Percentiles rank a stretch among this genome's conserved stretches.
phyloP scores from a whole-genome alignment of 2,113 vertebrate genomes.

The Paedocypris sp. region DNA sequence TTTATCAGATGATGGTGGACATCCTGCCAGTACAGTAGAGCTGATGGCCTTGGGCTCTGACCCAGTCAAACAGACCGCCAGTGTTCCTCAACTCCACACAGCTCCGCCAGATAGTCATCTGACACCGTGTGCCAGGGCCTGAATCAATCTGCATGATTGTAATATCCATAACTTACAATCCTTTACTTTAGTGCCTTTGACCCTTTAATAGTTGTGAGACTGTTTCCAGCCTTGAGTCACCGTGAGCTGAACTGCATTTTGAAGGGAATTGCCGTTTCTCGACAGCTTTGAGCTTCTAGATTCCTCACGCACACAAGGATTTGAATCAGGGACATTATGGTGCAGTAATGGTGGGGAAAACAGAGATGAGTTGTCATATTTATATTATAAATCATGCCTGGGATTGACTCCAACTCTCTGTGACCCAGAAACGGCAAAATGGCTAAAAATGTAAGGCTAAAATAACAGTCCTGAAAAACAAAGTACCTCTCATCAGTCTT shows the following conservation, averaged over 20 bases:
- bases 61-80: not conserved
- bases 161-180: conserved; percentile 24
- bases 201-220: not conserved
- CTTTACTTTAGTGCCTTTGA: conserved; percentile 38
- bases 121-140: conserved; percentile 17
- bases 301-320: conserved; percentile 29
- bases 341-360: conserved; percentile 7
- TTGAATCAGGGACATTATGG: conserved; percentile 19
- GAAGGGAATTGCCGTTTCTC: conserved; percentile 40
- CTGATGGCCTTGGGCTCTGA: not conserved
- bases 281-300: conserved; percentile 8
- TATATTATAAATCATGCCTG: no score
- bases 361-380: no score
- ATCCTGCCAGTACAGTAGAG: not conserved
- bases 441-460: no score
- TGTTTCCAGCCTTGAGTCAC: conserved; percentile 9
- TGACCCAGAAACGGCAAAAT: no score
- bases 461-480: no score
- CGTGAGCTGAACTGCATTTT: conserved; percentile 44
- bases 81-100: conserved; percentile 31
- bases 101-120: conserved; percentile 41
- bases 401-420: no score
- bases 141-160: conserved; percentile 19
- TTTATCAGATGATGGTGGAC: not conserved
- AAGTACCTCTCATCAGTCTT: no score